Base-by-base conservation (phyloP, 2,797 vertebrate species). In the Sebastes nivosus region DNA sequence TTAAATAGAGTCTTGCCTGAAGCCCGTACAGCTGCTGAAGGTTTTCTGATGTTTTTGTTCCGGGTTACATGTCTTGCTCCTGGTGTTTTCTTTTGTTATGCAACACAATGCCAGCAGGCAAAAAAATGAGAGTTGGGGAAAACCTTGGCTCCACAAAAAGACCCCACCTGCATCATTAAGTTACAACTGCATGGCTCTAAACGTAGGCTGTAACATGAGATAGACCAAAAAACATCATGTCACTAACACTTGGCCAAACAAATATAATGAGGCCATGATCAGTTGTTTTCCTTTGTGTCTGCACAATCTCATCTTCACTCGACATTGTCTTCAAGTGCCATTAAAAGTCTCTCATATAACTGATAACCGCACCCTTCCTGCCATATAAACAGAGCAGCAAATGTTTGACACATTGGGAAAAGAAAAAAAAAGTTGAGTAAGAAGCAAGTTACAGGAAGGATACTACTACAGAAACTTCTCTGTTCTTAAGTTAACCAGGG, bases 371-470 rank as follows among this genome's bases (percentile, higher is more conserved):
- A 58, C 60, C 57, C 77, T 69, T 78, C 22, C 63, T 34, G 61
- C 10, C 22, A 50, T 12, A 20, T 2, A 46, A 46, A n/a, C 2
- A 36, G 2, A 54, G 18, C 32, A 54, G 20, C 27, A 57, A 22
- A 79, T 57, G 6, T 46, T 10, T 66, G 55, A 63, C 52, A 75
- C 30, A 61, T 32, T 60, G 13, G 52, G 3, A 10, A 0, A 42
- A 38, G 7, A n/a, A 36, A 16, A 3, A 34, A 32, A 13, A 42
- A 29, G 30, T 13, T 76, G 77, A 87, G 54, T 58, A 65, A 75
- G 67, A 82, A 59, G 8, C 75, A 86, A 57, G 1, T 86, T 67
- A 85, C 87, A 88, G 85, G 86, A 93, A 87, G 52, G 1, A 30
- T 0, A 34, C 27, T 38, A 1, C 52, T 7, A 84, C 80, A 85